These are phyloP conservation scores for Ditula angustiorana DNA, from an alignment of 2,888 invertebrate genomes.

Conservation along the genomic window DNA sequence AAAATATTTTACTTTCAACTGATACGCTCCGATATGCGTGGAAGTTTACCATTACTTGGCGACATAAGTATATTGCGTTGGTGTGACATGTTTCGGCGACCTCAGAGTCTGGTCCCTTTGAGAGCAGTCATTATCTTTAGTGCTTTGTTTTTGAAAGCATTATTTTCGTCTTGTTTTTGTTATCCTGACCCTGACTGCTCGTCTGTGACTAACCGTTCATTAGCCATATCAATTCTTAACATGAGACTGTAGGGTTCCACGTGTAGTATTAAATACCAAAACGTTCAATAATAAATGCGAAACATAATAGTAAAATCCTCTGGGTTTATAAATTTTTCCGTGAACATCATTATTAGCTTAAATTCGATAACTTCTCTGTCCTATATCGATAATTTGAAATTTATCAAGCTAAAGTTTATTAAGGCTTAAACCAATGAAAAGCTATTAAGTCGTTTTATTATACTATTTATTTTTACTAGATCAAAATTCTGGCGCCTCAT, in stretches of 20 bases:
- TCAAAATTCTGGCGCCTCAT: too few relatives aligned
- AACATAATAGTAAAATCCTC: too few relatives aligned
- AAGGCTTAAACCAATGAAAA: neutral
- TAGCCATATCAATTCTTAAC: slow-evolving; percentile 17
- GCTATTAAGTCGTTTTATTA: neutral
- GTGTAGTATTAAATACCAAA: neutral
- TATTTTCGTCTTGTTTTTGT: slow-evolving; percentile 18
- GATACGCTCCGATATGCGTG: neutral
- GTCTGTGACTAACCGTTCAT: slow-evolving; percentile 34
- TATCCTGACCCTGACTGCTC: slow-evolving; percentile 34
- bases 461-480: too few relatives aligned
- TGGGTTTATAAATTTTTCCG: too few relatives aligned
- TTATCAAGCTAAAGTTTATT: neutral
- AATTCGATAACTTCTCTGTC: too few relatives aligned
- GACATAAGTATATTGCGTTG: slow-evolving; percentile 31
- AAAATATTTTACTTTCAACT: neutral
- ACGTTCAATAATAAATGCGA: too few relatives aligned
- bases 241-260: neutral
- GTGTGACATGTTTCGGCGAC: slow-evolving; percentile 37
- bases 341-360: too few relatives aligned
- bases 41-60: neutral
- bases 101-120: slow-evolving; percentile 16
- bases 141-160: slow-evolving; percentile 18
- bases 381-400: too few relatives aligned
- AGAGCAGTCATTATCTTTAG: slow-evolving; percentile 6